These are phyloP conservation scores for Thysanoteuthis rhombus DNA, from an alignment of 2,888 invertebrate genomes.

Conservation along the genomic window DNA sequence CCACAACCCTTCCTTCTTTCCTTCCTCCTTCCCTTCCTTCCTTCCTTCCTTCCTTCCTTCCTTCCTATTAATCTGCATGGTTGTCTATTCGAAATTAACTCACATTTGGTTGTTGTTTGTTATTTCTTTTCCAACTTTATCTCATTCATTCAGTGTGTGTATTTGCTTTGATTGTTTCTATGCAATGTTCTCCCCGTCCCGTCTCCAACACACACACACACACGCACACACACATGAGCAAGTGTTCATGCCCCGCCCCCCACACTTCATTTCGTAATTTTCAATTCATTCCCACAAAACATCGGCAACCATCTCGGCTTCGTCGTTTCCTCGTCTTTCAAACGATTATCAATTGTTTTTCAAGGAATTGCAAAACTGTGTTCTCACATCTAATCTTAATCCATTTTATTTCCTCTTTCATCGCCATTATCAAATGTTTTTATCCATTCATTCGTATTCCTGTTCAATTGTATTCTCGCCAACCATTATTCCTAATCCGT, in stretches of 20 bases:
- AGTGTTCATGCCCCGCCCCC: neutral
- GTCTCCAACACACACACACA: neutral
- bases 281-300: neutral
- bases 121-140: neutral
- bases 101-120: neutral
- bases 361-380: neutral
- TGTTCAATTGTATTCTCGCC: neutral
- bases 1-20: neutral
- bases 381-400: neutral
- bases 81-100: neutral
- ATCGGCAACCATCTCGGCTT: neutral
- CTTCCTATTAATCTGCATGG: neutral
- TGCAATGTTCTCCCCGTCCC: neutral
- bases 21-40: neutral
- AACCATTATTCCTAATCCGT: neutral
- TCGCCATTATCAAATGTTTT: neutral
- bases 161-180: neutral
- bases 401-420: neutral
- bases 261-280: neutral
- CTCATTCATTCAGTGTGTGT: neutral
- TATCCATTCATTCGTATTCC: neutral
- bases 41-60: neutral
- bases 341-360: neutral
- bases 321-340: neutral
- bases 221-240: neutral